phyloP scores from a whole-genome alignment of 2,888 invertebrate genomes.

The Xestobium rufovillosum region DNA sequence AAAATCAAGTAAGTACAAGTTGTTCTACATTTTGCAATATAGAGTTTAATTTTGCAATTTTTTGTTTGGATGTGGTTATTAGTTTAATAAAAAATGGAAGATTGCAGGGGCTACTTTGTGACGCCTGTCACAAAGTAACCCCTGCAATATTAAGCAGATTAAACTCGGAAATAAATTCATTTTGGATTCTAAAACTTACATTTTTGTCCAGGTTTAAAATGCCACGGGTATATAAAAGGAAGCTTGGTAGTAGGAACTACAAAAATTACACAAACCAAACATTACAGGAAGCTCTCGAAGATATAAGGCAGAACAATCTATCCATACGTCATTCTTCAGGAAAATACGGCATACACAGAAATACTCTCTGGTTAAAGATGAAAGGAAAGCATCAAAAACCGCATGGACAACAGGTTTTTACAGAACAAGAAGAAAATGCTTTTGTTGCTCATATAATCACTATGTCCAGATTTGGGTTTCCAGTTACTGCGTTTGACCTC shows the following conservation, averaged over 20 bases:
- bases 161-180: no score
- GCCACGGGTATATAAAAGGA: slow-evolving; percentile 12
- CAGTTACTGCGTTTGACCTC: slow-evolving; percentile 13
- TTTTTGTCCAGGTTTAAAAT: no score
- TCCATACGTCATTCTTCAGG: slow-evolving; percentile 13
- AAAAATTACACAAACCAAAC: slow-evolving; percentile 14
- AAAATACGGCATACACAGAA: slow-evolving; percentile 14
- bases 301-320: slow-evolving; percentile 13
- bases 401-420: slow-evolving; percentile 13
- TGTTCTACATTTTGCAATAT: no score
- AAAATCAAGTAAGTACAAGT: no score
- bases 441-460: no score
- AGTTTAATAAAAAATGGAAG: no score
- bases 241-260: slow-evolving; percentile 13
- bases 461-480: slow-evolving; percentile 13
- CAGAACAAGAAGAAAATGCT: slow-evolving; percentile 11
- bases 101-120: no score
- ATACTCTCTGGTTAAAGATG: slow-evolving; percentile 15
- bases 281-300: slow-evolving; percentile 13
- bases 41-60: no score
- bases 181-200: no score
- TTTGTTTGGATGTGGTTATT: no score
- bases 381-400: slow-evolving; percentile 13
- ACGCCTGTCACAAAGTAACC: no score
- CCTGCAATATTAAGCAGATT: no score